Evolutionary conservation across 2,797 vertebrate species (phyloP).

Genomic region (Carduelis carduelis): DNA sequence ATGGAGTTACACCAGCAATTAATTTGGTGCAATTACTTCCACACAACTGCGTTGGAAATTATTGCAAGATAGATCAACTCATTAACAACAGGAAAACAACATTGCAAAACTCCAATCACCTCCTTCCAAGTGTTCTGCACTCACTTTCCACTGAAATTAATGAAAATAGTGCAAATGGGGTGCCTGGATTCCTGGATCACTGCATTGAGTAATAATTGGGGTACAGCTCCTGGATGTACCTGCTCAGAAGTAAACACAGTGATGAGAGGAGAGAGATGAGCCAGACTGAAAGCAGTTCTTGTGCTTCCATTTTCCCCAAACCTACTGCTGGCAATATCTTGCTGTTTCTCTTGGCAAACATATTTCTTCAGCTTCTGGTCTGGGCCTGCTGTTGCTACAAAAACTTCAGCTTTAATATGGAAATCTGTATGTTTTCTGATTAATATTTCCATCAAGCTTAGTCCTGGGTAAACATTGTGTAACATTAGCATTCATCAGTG

Average conservation of each 20-base stretch:
- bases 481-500: background rate
- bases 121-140: background rate
- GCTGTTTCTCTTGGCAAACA: slow-evolving; percentile 9
- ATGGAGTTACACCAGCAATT: background rate
- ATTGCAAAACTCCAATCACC: background rate
- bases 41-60: background rate
- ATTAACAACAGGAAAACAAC: background rate
- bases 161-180: background rate
- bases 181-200: background rate
- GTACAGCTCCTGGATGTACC: background rate
- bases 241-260: background rate
- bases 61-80: background rate
- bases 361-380: background rate
- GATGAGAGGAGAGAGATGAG: background rate
- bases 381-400: background rate
- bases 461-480: background rate
- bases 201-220: background rate
- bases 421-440: slow-evolving; percentile 25
- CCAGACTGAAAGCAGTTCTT: background rate
- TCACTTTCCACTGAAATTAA: background rate
- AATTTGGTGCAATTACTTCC: background rate
- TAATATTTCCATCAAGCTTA: background rate
- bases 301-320: background rate
- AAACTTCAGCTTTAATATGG: background rate
- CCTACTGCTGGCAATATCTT: background rate